Base-by-base conservation (phyloP, 2,797 vertebrate genomes). In the Neosilurus hyrtlii region DNA sequence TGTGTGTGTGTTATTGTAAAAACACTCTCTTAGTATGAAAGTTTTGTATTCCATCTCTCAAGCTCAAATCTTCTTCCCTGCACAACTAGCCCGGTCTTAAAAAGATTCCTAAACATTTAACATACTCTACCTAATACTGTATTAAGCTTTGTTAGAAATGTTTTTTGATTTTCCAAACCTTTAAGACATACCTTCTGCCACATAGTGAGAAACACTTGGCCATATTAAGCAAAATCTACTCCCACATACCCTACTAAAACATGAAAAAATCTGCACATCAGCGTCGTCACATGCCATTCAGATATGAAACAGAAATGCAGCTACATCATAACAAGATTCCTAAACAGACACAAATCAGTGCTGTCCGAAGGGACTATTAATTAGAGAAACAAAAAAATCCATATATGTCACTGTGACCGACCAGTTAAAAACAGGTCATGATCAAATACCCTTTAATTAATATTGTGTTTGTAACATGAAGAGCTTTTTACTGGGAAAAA, bases 181-280 rank as follows among this genome's bases (percentile, higher is more conserved):
- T 62, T 62, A 62, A 49, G 59, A 62, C 49, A 59, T 35, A 8
- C 30, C 49, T 62, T 24, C 75, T 49, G 57, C 75, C 75, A 24
- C 59, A 26, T 12, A 24, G 37, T 9, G 15, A 63, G 7, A 63
- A 49, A 16, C 62, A 10, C 37, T 62, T 16, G 14, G 37, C 37
- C 62, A 63, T 62, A 77, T 63, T 77, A 43, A 61, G 56, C 74
- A 61, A 24, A 62, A 24, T 77, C 62, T 57, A 74, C 61, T 43
- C 71, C 65, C 16, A 30, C 59, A 65, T 4, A 63, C 20, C 26
- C 30, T 61, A 26, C 15, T 62, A 62, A 49, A 77, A 54, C 57
- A 63, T 75, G 37, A 18, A 84, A 65, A 78, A 24, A 63, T 49
- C 59, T 63, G 24, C 52, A 37, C 57, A 54, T 52, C 57, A 54